Evolutionary conservation across 2,797 vertebrate species (phyloP).

Genomic region (Microctenopoma steveboyesi): DNA sequence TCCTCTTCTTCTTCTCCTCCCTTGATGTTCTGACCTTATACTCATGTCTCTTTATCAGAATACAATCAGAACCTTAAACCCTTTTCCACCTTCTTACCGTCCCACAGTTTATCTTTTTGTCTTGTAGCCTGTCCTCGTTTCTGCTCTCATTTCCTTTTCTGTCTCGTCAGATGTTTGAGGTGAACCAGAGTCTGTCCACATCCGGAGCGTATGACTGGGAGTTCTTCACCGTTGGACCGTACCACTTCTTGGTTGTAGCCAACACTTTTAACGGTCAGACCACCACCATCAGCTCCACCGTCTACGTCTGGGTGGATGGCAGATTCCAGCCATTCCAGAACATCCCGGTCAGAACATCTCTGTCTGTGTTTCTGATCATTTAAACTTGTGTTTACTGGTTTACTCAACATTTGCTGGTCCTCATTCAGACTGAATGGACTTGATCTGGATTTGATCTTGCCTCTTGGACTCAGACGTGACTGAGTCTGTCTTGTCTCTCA

Average conservation of each 20-base stretch:
- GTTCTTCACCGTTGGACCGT: slow-evolving; percentile 91
- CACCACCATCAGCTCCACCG: slow-evolving; percentile 87
- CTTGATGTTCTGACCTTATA: too few relatives aligned
- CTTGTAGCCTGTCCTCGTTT: too few relatives aligned
- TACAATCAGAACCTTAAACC: too few relatives aligned
- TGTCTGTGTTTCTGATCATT: too few relatives aligned
- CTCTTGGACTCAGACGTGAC: too few relatives aligned
- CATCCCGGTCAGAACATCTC: slow-evolving; percentile 56
- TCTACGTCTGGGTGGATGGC: slow-evolving; percentile 79
- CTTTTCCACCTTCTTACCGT: background rate
- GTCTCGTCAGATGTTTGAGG: slow-evolving; percentile 83
- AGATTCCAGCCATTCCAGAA: slow-evolving; percentile 76
- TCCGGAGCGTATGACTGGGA: slow-evolving; percentile 98
- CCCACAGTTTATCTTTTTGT: background rate
- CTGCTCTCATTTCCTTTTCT: background rate
- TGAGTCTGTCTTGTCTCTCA: too few relatives aligned
- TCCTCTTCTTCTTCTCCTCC: too few relatives aligned
- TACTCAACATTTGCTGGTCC: too few relatives aligned
- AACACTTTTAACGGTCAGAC: slow-evolving; percentile 94
- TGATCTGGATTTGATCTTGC: too few relatives aligned
- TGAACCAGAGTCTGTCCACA: slow-evolving; percentile 92
- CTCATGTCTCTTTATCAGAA: too few relatives aligned
- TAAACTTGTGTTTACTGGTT: too few relatives aligned
- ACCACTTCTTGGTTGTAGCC: slow-evolving; percentile 92
- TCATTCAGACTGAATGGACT: too few relatives aligned